These are phyloP conservation scores for Zaprionus capensis DNA, from an alignment of 1,140 invertebrate species.

Conservation along the genomic window DNA sequence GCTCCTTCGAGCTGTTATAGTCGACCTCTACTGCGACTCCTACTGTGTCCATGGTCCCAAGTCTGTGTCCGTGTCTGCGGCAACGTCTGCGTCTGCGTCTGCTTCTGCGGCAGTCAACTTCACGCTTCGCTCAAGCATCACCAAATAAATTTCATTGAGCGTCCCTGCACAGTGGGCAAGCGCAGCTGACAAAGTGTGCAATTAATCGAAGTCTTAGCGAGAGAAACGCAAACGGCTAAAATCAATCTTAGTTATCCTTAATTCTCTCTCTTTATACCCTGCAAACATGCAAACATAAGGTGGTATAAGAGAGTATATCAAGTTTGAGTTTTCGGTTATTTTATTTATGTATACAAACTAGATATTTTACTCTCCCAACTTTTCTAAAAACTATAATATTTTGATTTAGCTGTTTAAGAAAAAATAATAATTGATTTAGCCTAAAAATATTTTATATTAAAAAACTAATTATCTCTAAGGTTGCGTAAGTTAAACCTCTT, in stretches of 20 bases:
- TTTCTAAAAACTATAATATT: no score
- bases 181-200: background rate
- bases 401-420: no score
- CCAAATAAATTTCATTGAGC: slow-evolving; percentile 84
- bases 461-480: no score
- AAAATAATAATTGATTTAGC: no score
- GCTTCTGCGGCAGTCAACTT: slow-evolving; percentile 82
- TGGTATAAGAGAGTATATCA: background rate
- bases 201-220: background rate
- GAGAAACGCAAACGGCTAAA: background rate
- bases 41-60: slow-evolving; percentile 29
- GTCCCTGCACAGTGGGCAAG: slow-evolving; percentile 59
- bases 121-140: slow-evolving; percentile 83
- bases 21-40: slow-evolving; percentile 30
- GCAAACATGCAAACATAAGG: background rate
- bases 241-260: slow-evolving; percentile 1
- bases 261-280: background rate
- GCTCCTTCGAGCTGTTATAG: slow-evolving; percentile 12
- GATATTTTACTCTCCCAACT: no score
- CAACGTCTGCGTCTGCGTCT: slow-evolving; percentile 34
- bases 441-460: no score
- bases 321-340: background rate
- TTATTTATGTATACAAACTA: no score
- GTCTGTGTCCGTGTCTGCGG: slow-evolving; percentile 38
- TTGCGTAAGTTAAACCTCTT: no score